Evolutionary conservation across 37 sponge, comb jelly and placozoan species (phyloP), one percentile per base, ranked within the genome.

Genomic region (Beroe forskalii): DNA sequence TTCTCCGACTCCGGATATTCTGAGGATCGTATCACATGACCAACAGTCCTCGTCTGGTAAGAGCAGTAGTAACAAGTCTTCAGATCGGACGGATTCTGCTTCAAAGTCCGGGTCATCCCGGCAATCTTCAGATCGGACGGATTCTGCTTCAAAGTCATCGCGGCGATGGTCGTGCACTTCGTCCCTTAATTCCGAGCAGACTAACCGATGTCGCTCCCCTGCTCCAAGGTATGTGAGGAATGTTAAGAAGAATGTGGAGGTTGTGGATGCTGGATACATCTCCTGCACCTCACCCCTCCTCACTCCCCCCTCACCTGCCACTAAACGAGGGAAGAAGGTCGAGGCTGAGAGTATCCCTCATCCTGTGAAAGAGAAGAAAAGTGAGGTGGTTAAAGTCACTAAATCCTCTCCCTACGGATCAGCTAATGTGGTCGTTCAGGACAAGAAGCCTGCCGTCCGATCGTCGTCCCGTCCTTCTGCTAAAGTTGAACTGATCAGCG

Each of bases 201-300:
- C 55, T 6, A 17, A 6, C 55, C 55, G 55, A 12, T 48, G 12
- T 17, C 55, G 55, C 12, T 48, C 55, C 55, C 55, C 55, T 48
- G 55, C 55, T 48, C 12, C 12, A 12, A 48, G 12, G 12, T 17
- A 12, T 6, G 12, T 6, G 55, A 12, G 55, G 6, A 6, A 48
- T 12, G 55, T 6, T 17, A 48, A 12, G 55, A 48, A 12, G 55
- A 69, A 69, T 12, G 17, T 69, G 12, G 72, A 69, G 72, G 72
- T 69, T 33, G 72, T 69, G 19, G 38, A 69, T 33, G 27, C 72
- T 69, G 72, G 72, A 17, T 69, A 69, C 39, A 23, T 30, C 25
- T 64, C 66, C 25, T 64, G 30, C 17, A 32, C 33, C 38, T 31
- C 72, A 14, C 72, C 72, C 17, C 33, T 69, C 72, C 27, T 14